Evolutionary conservation across 2,797 vertebrate genomes (phyloP).

Genomic region (Sus cebifrons): DNA sequence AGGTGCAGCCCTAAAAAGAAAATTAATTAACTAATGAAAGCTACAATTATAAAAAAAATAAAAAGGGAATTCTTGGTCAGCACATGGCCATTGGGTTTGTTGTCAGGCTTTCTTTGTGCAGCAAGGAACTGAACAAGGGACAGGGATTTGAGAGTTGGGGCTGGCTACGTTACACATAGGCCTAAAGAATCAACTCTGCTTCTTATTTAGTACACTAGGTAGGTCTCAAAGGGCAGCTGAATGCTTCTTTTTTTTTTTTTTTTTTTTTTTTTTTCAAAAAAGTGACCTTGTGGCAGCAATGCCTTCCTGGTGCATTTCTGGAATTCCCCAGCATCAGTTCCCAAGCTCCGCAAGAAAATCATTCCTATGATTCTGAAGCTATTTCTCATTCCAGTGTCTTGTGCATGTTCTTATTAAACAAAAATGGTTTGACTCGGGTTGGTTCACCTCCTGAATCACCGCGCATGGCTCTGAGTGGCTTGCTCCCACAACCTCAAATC

Average conservation of each 20-base stretch:
- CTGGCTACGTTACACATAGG: background rate
- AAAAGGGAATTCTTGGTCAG: slow-evolving; percentile 6
- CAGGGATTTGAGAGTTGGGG: background rate
- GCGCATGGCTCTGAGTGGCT: background rate
- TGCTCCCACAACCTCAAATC: slow-evolving; percentile 52
- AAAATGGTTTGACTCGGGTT: slow-evolving; percentile 25
- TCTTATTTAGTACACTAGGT: background rate
- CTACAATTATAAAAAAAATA: background rate
- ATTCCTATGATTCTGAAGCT: background rate
- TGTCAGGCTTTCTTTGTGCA: background rate
- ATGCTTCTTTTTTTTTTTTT: slow-evolving; percentile 52
- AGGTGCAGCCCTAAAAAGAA: too few species aligned
- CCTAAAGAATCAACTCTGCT: background rate
- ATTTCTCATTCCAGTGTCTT: background rate
- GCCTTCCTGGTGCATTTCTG: background rate
- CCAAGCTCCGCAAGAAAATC: background rate
- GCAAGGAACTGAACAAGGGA: slow-evolving; percentile 29
- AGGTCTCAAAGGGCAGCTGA: background rate
- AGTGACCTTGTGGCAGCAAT: background rate
- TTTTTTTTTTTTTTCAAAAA: slow-evolving; percentile 45
- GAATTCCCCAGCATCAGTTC: slow-evolving; percentile 48
- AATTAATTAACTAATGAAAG: too few species aligned
- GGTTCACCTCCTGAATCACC: background rate
- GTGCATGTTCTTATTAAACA: slow-evolving; percentile 14
- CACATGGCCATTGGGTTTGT: background rate